Evolutionary conservation across 2,113 vertebrate genomes (phyloP), one percentile per base, ranked within the genome.

Genomic region (Ammodytes marinus): DNA sequence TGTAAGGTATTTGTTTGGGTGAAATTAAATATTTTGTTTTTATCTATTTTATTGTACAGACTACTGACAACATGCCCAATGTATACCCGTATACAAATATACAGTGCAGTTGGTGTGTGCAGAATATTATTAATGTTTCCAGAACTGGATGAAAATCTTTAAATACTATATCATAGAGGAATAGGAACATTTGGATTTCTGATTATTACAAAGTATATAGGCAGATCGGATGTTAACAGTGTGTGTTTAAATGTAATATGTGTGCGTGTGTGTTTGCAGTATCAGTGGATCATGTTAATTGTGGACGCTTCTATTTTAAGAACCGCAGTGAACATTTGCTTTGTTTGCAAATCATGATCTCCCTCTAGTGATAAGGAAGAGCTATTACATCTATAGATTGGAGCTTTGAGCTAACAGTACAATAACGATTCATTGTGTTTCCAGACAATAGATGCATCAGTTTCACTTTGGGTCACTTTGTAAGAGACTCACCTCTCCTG

Each of bases 331-430:
- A 55, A n/a, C 11, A 2, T 61, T 67, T 74, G 46, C 70, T 37
- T 60, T 72, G 82, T 91, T 67, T 86, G 87, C 76, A 63, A 89
- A 88, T 77, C 86, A 81, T 89, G 86, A 90, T 61, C 86, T 67
- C 92, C 93, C 88, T 91, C 92, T 92, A 92, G 90, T 93, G 93
- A 79, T 80, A 55, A 74, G n/a, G 40, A 76, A 2, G 7, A 37
- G 87, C 52, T 66, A 91, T 87, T 91, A 85, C 92, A 92, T 8
- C 78, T 19, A 0, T 45, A 27, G 27, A 35, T 66, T 19, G 50
- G 73, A 50, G 19, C 39, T 75, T 3, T 47, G 39, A 15, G 66
- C 15, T 14, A 27, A 27, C 27, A 27, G 27, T 27, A 47, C 66
- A 65, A 3, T 27, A 19, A 9, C 50, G 47, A 1, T 47, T 47